Evolutionary conservation across 2,113 vertebrate genomes (phyloP).

Genomic region (Parotia lawesii): DNA sequence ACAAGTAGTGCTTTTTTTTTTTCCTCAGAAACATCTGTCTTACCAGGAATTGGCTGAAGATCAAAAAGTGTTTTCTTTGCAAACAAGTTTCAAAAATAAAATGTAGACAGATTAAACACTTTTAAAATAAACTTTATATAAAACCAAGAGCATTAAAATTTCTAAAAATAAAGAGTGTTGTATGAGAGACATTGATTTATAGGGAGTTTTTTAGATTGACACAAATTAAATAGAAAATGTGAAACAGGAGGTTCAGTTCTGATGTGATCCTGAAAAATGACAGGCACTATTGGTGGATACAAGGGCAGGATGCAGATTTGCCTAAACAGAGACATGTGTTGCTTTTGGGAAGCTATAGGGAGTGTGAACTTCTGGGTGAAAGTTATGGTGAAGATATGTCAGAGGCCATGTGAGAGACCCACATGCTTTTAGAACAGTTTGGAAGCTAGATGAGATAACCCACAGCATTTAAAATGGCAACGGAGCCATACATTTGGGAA

Average conservation of each 20-base stretch:
- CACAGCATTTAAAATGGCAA: background rate
- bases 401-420: background rate
- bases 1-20: background rate
- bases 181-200: background rate
- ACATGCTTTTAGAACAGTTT: background rate
- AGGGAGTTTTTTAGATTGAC: background rate
- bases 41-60: background rate
- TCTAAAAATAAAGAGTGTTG: background rate
- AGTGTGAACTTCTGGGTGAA: background rate
- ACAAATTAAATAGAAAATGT: background rate
- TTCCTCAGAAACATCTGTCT: background rate
- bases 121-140: background rate
- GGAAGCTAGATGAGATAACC: background rate
- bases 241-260: background rate
- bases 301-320: background rate
- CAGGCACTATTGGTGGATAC: background rate
- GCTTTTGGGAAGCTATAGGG: background rate
- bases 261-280: background rate
- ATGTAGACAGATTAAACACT: background rate
- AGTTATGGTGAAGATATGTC: background rate
- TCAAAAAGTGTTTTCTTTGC: background rate
- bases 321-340: background rate
- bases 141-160: background rate
- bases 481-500: background rate
- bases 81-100: constrained; percentile 6